Base-by-base conservation (phyloP, 2,797 vertebrate species). In the Prunella strophiata region DNA sequence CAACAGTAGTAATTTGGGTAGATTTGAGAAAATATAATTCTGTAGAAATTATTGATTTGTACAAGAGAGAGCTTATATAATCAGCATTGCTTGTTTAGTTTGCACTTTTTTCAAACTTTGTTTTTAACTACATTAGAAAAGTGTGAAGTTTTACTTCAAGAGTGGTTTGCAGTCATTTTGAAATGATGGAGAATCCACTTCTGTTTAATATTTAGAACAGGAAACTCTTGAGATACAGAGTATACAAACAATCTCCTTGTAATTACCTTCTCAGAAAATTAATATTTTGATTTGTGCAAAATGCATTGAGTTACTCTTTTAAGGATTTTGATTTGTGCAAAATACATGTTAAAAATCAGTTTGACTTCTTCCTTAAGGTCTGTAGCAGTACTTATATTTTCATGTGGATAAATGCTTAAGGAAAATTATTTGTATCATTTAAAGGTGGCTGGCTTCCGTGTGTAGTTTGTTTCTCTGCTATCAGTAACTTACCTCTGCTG, bases 401-500 rank as follows among this genome's bases (percentile, higher is more conserved):
- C 1, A 3, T 23, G 32, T 76, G 67, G 40, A 3, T 78, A 75
- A 85, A n/a, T 88, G 50, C 95, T 96, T 88, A 89, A 85, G 14
- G 80, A 88, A 94, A 94, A 76, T 86, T 18, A 73, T 48, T 87
- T 94, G 61, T 43, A 32, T 96, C 55, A 82, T 93, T 94, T 92
- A 83, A 96, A 84, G 45, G 82, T 70, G 77, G 21, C 34, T 91
- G 84, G 65, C 83, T 96, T 92, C 89, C 94, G 71, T 5, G 0
- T 90, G 86, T 80, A 79, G 89, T 70, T 85, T 65, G 11, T 89
- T 40, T 52, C n/a, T 68, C 66, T 89, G 48, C 55, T 85, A 3
- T 84, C 54, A 63, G 83, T 91, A 70, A 62, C 62, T 88, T 93
- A 40, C 68, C 36, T 81, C 76, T 89, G 78, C 85, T 86, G 50